Base-by-base conservation (phyloP, 2,888 invertebrate species). In the Euzophera pinguis region DNA sequence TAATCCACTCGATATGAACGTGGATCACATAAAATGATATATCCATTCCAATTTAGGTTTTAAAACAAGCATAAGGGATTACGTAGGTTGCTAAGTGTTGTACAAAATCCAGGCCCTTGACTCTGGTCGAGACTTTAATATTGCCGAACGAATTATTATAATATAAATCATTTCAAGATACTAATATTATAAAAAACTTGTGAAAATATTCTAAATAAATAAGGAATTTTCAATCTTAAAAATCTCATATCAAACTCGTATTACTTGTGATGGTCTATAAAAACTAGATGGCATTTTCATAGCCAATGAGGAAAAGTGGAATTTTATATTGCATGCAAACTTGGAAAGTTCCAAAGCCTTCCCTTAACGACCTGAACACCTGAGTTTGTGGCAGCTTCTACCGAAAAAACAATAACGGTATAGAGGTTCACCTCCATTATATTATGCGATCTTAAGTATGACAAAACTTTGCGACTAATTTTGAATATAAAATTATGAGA, bases 251-350 rank as follows among this genome's bases (percentile, higher is more conserved):
- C 45, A 45, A 32, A 45, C 45, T 45, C 45, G 32, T 45, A 45
- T 45, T 45, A 45, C 32, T 14, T 9, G 13, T 10, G 32, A 45
- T 45, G 32, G 45, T 34, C 45, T 32, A 45, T 45, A 45, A 45
- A 45, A 45, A 45, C 32, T 2, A 5, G 16, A 45, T 45, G 45
- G 32, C 45, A 45, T 45, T 45, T 45, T 45, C 45, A 45, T 45
- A 45, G 45, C 45, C 45, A 32, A 45, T 45, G 45, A 45, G 45
- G 45, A 45, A 45, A 45, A 45, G 45, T 32, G 45, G 45, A 32
- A 32, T 50, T 50, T 50, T 50, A 50, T 50, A 50, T 50, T 50
- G 49, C 49, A 50, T 50, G 32, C 39, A 50, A 50, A 50, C 39
- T 50, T 50, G 39, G 49, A n/a, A 16, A 50, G 27, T 35, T 22